A percentile compares a stretch with the other conserved stretches of the same genome.
phyloP scores from a whole-genome alignment of 2,888 invertebrate species.

The Pseudococcus longispinus region DNA sequence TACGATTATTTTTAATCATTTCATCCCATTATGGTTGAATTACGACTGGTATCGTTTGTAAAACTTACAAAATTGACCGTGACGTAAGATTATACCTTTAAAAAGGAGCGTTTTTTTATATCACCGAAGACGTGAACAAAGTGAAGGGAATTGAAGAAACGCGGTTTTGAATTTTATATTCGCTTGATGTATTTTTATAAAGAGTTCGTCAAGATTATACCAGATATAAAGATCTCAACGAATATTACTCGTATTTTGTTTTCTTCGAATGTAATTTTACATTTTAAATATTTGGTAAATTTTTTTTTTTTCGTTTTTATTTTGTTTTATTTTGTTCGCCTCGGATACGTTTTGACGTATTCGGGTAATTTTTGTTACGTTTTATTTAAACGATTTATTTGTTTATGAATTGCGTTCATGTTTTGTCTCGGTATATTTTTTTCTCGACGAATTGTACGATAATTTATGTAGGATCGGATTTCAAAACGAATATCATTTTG shows the following conservation, averaged over 20 bases:
- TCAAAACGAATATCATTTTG: neutral
- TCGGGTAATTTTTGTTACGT: slow-evolving; percentile 28
- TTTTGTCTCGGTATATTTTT: neutral
- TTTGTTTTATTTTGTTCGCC: slow-evolving; percentile 33
- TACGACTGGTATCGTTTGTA: neutral
- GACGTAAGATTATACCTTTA: no score
- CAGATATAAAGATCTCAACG: slow-evolving; percentile 32
- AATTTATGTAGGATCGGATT: neutral
- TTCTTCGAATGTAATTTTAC: neutral
- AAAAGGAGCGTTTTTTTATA: no score
- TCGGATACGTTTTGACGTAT: neutral
- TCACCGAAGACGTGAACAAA: no score
- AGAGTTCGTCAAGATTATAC: slow-evolving; percentile 9
- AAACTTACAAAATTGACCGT: no score
- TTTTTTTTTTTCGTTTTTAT: slow-evolving; percentile 40
- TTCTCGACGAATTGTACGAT: neutral
- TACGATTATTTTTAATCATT: no score
- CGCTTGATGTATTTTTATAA: neutral
- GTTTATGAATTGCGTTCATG: slow-evolving; percentile 19
- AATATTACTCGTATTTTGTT: slow-evolving; percentile 13
- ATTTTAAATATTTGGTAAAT: slow-evolving; percentile 16
- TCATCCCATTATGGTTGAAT: no score
- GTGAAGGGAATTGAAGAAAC: neutral
- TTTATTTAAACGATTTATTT: slow-evolving; percentile 22
- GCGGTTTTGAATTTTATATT: neutral